Percentiles rank a stretch among this genome's conserved stretches.
Conservation (phyloP, 2,113 vertebrate genomes). For the Paradisaea rubra region DNA sequence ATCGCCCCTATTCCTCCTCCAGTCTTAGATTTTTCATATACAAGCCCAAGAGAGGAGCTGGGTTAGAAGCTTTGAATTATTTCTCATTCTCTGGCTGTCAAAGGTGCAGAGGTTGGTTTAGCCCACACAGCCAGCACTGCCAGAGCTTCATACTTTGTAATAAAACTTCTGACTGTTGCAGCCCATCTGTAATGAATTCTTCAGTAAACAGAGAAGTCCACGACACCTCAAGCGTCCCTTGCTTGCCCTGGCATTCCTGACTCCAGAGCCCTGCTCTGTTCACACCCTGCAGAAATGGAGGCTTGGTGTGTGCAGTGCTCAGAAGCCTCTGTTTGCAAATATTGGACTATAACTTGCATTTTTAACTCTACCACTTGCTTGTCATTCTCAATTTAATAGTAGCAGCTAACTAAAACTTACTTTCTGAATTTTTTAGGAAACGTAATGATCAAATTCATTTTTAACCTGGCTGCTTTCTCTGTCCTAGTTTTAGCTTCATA, state of each 20-base stretch:
- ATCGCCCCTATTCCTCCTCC: neutral
- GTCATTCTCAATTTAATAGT: neutral
- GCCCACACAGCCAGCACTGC: neutral
- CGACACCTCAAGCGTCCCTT: fast-evolving
- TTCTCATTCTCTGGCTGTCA: neutral
- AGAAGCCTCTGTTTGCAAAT: neutral
- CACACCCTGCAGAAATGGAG: fast-evolving
- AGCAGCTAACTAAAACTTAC: neutral
- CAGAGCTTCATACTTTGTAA: neutral
- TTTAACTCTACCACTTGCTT: neutral
- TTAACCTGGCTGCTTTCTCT: neutral
- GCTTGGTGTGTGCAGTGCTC: neutral
- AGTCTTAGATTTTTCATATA: neutral
- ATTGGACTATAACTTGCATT: neutral
- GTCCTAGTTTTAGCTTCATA: neutral
- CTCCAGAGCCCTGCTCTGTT: neutral
- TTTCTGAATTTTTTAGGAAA: neutral
- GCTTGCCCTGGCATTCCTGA: neutral
- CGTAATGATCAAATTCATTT: neutral
- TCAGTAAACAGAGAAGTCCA: neutral
- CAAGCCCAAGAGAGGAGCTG: neutral
- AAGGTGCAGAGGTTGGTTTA: neutral
- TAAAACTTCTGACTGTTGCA: neutral
- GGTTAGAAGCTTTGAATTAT: neutral
- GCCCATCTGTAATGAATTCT: neutral